phyloP scores from a whole-genome alignment of 2,113 vertebrate species.

The Heptranchias perlo region DNA sequence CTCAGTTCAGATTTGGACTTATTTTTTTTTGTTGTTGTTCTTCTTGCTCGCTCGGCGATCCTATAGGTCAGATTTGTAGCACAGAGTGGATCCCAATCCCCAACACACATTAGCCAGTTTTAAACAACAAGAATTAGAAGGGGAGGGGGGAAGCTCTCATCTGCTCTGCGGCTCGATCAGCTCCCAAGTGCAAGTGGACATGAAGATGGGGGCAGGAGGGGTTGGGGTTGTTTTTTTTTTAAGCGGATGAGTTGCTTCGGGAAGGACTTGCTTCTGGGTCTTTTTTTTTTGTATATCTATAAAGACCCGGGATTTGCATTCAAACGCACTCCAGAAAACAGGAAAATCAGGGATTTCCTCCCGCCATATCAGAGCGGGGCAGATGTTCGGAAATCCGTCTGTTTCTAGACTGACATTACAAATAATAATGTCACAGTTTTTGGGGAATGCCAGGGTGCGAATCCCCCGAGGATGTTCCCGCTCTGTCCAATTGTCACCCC shows the following conservation, averaged over 20 bases:
- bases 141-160: neutral
- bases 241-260: neutral
- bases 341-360: slow-evolving; percentile 11
- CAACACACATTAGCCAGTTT: neutral
- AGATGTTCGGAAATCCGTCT: slow-evolving; percentile 29
- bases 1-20: neutral
- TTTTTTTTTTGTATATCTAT: slow-evolving; percentile 17
- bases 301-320: slow-evolving; percentile 17
- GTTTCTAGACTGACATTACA: neutral
- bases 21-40: neutral
- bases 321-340: slow-evolving; percentile 18
- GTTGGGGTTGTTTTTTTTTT: neutral
- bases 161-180: neutral
- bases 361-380: slow-evolving; percentile 19
- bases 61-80: neutral
- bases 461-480: neutral
- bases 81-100: neutral
- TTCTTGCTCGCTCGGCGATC: neutral
- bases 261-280: neutral
- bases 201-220: neutral
- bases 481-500: neutral
- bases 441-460: neutral
- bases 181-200: neutral
- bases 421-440: neutral
- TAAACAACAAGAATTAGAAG: neutral